Conservation (phyloP, 2,113 vertebrate genomes). For the Gavialis gangeticus region DNA sequence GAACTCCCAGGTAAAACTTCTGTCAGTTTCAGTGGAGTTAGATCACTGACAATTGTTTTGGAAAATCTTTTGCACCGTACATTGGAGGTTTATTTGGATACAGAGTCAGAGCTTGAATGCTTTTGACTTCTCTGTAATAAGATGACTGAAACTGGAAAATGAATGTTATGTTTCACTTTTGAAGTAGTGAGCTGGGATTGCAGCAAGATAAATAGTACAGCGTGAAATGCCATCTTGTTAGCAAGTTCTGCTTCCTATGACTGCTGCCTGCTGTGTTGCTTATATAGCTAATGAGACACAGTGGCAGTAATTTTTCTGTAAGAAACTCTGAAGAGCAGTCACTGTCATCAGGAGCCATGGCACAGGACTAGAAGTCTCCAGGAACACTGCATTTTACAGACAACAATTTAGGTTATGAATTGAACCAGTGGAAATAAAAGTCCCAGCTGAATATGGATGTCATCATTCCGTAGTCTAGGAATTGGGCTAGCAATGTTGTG, state of each 20-base stretch:
- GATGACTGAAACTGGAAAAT: background rate
- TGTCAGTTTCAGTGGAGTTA: background rate
- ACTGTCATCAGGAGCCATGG: background rate
- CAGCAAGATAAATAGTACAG: background rate
- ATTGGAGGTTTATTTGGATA: background rate
- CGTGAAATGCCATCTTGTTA: fast-evolving
- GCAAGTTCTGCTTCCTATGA: background rate
- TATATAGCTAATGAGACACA: background rate
- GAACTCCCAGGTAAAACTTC: background rate
- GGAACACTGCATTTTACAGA: background rate
- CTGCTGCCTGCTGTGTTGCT: fast-evolving
- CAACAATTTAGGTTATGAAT: background rate
- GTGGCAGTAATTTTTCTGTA: background rate
- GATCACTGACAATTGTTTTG: fast-evolving
- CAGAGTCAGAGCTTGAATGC: background rate
- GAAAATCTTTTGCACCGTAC: fast-evolving
- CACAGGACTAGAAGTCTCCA: background rate
- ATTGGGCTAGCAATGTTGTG: background rate
- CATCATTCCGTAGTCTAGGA: background rate
- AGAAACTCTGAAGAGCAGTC: constrained; percentile 20
- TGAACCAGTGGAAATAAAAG: background rate
- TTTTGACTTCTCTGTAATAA: background rate
- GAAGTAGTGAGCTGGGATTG: background rate
- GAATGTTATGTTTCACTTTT: background rate
- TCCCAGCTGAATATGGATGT: background rate